Base-by-base conservation (phyloP, 2,888 invertebrate species). In the Meganola albula region DNA sequence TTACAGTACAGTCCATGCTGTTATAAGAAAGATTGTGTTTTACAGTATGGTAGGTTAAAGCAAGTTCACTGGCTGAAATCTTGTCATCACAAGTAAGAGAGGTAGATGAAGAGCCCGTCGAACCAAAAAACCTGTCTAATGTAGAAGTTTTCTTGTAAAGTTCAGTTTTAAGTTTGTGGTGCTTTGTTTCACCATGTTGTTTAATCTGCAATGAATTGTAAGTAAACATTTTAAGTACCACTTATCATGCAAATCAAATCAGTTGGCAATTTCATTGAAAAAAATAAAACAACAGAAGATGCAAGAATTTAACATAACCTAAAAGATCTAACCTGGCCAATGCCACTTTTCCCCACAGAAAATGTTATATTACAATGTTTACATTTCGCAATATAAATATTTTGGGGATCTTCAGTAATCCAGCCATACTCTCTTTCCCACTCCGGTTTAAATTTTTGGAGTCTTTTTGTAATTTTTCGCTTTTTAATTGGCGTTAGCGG, bases 141-240 rank as follows among this genome's bases (percentile, higher is more conserved):
- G 24, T 16, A 42, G 25, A 4, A 35, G 13, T 22, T 30, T 37
- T 37, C 29, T 43, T 22, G 10, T 34, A 28, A 5, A 41, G 0
- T 31, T 42, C 39, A 12, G 25, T 12, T 37, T 42, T 45, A 4
- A 18, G n/a, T 35, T 30, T 39, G 33, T 33, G 31, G 12, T 40
- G 16, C 29, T 42, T 32, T 12, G 41, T 45, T 13, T 32, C 12
- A 10, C 16, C 16, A 24, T 41, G 40, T 27, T 41, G 38, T 33
- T 40, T 40, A 30, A 44, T 27, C 42, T 42, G 30, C 10, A 38
- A 35, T 23, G 14, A 16, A 16, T 6, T 16, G 16, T 16, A 5
- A 5, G 4, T 16, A 16, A 16, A 16, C 4, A 4, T 16, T 16
- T 16, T 16, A 4, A 16, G 16, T 16, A 16, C 16, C 4, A 16